Conservation (phyloP, 2,113 vertebrate genomes). For the Aspidoscelis tigris region DNA sequence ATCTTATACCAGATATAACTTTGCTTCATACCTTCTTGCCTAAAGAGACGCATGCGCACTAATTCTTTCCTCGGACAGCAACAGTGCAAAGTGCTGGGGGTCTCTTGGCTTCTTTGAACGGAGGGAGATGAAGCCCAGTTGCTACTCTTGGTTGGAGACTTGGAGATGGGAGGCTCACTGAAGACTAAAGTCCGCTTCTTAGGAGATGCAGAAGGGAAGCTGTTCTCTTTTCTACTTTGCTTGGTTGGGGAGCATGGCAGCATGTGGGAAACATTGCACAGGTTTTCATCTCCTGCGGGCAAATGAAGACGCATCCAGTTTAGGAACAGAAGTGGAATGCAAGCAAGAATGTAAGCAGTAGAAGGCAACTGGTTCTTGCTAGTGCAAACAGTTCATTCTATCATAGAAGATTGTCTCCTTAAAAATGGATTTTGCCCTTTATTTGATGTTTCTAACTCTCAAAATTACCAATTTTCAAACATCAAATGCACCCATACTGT, state of each 20-base stretch:
- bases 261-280: conserved; percentile 81
- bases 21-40: conserved; percentile 79
- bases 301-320: background rate
- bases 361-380: background rate
- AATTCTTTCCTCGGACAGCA: conserved; percentile 36
- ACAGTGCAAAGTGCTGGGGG: conserved; percentile 38
- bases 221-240: conserved; percentile 78
- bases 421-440: background rate
- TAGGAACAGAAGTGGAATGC: background rate
- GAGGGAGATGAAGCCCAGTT: rapidly evolving
- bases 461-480: background rate
- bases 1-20: rapidly evolving
- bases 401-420: background rate
- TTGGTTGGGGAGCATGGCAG: conserved; percentile 85
- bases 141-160: conserved; percentile 62
- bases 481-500: background rate
- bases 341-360: background rate
- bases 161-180: conserved; percentile 26
- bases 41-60: conserved; percentile 68
- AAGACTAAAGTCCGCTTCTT: conserved; percentile 72
- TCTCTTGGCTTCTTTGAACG: conserved; percentile 60
- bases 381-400: background rate
- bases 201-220: conserved; percentile 50
- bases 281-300: conserved; percentile 86
- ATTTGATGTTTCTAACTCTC: background rate